Base-by-base conservation (phyloP, 2,888 invertebrate species). In the Craniophora ligustri region DNA sequence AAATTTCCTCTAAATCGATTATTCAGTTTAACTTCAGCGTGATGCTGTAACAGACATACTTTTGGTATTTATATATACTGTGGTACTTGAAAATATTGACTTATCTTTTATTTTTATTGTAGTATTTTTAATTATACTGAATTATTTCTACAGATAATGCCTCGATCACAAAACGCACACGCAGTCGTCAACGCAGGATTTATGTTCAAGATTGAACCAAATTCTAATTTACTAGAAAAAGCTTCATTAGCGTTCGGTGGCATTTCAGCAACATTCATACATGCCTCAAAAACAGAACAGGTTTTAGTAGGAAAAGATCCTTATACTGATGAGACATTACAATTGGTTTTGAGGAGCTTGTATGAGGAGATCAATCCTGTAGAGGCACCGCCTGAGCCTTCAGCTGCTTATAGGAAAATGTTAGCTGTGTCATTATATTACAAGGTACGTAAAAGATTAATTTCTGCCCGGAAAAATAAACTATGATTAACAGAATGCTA, bases 111-210 rank as follows among this genome's bases (percentile, higher is more conserved):
- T n/a, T n/a, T n/a, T n/a, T n/a, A n/a, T n/a, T n/a, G n/a, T n/a
- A n/a, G n/a, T n/a, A n/a, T n/a, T n/a, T n/a, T n/a, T n/a, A n/a
- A n/a, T n/a, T 2, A 21, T 8, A 7, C 7, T 8, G 10, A 2
- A 7, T 8, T 21, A 0, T n/a, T 26, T 26, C 26, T 51, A 6
- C 74, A 97, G 96, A 95, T 97, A 39, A 96, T 96, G 95, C 95
- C 96, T 0, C 88, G 96, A 56, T 94, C 95, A 0, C 96, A 96
- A 88, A 96, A 96, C 75, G 95, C 96, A 0, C 96, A 96, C 75
- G 97, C 97, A 0, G 94, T 96, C 41, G 95, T 97, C 0, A 97
- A 97, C 73, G 96, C 96, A 15, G 97, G 95, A 2, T 96, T 97
- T 76, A 79, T 95, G 0, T 93, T 95, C 46, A 94, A 94, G 79